Percentiles rank a stretch among this genome's conserved stretches.
Evolutionary conservation across 2,888 invertebrate genomes (phyloP).

Genomic region (Lapara coniferarum): DNA sequence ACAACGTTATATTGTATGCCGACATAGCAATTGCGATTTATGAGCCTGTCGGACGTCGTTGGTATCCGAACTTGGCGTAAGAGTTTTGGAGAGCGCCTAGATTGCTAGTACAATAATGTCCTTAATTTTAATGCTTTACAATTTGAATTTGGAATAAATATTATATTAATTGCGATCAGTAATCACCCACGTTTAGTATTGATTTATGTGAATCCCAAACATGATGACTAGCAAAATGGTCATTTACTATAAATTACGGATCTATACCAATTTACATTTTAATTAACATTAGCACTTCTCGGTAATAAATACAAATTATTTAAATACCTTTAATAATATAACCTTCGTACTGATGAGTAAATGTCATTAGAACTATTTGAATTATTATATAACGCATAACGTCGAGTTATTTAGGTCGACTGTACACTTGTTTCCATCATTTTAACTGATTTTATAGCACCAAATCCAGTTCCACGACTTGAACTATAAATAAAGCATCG

Average conservation of each 20-base stretch:
- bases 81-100: neutral
- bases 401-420: neutral
- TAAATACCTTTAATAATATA: conserved; percentile 31
- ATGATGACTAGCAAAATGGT: conserved; percentile 17
- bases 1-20: neutral
- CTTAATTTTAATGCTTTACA: conserved; percentile 10
- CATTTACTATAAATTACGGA: conserved; percentile 14
- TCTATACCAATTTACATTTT: conserved; percentile 22
- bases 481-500: neutral
- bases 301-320: conserved; percentile 17
- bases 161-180: conserved; percentile 14
- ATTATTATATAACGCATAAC: conserved; percentile 25
- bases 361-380: conserved; percentile 28
- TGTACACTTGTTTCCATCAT: neutral
- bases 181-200: conserved; percentile 18
- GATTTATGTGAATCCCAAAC: conserved; percentile 20
- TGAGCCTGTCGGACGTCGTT: neutral
- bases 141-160: conserved; percentile 26
- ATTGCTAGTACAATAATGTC: neutral
- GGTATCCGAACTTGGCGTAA: neutral
- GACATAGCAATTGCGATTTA: neutral
- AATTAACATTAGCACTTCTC: conserved; percentile 21
- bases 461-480: too few relatives aligned
- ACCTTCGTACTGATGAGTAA: conserved; percentile 29
- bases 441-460: neutral